Evolutionary conservation across 2,113 vertebrate genomes (phyloP), one percentile per base, ranked within the genome.

Genomic region (Parotia lawesii): DNA sequence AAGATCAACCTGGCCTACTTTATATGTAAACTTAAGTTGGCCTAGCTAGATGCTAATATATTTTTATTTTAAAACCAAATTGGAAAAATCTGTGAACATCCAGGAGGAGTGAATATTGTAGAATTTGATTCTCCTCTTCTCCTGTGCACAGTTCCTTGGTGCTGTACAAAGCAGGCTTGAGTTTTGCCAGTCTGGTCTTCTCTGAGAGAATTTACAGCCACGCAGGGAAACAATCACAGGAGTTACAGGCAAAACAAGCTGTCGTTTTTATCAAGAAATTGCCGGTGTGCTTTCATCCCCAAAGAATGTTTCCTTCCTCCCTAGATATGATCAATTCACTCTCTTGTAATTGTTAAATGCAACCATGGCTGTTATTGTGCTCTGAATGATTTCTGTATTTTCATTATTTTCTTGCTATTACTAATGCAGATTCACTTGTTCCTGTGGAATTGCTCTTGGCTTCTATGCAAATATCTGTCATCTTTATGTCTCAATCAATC

Each of bases 1-100:
- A 85, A 70, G 89, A 95, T 90, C 89, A 95, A 64, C 66, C 31
- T 87, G 85, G 71, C 95, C 82, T 93, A 85, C 60, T 91, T 92
- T 82, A 76, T 33, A 64, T 37, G 19, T 87, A 86, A 88, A 88
- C 69, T 67, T 90, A 20, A 19, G 1, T 95, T 89, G 76, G 54
- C 73, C 28, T 80, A 42, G 51, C 38, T 90, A 77, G 89, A 77
- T 90, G 31, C 37, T 93, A 61, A 85, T 73, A 58, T n/a, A 10
- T 85, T 83, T 94, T 85, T 73, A 57, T 89, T 95, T 89, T 48
- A 66, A 74, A 93, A 53, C 22, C 14, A 42, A 76, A 90, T 54
- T 64, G 62, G 47, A 85, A 90, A 94, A 94, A 86, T 33, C 47
- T 73, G 20, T 69, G 89, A 84, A 71, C 31, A 53, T 47, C 42